Conservation (phyloP, 2,113 vertebrate species). For the Myiozetetes cayanensis region DNA sequence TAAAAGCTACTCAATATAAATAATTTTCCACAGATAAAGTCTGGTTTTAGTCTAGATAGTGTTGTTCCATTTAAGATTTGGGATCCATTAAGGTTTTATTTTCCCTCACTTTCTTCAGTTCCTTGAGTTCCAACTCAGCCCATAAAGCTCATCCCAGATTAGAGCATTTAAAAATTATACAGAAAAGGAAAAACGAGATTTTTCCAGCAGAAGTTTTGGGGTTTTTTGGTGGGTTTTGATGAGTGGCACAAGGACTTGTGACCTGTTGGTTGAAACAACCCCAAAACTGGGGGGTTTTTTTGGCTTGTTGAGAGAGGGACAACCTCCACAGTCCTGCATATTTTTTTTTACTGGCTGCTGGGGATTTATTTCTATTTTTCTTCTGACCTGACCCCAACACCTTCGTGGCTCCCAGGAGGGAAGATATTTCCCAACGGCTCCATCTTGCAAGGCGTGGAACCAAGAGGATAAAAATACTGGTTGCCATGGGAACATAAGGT, state of each 20-base stretch:
- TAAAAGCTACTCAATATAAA: background rate
- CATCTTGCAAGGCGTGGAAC: background rate
- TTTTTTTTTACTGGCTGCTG: background rate
- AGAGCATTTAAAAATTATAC: rapidly evolving
- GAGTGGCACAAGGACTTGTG: rapidly evolving
- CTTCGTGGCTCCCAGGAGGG: background rate
- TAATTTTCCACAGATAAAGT: background rate
- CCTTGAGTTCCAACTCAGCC: background rate
- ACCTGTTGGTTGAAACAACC: background rate
- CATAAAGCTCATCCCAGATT: background rate
- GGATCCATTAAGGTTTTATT: background rate
- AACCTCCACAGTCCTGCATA: background rate
- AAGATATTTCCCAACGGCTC: background rate
- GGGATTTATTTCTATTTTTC: background rate
- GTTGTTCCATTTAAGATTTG: background rate
- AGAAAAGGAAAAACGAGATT: background rate
- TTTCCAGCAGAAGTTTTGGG: background rate
- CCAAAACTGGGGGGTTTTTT: background rate
- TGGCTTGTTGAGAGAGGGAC: background rate
- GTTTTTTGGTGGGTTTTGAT: background rate
- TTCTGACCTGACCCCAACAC: background rate
- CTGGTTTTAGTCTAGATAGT: background rate
- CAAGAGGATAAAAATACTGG: conserved; percentile 50
- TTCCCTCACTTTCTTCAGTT: background rate
- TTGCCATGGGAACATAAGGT: conserved; percentile 55